A percentile compares a stretch with the other conserved stretches of the same genome.
These are phyloP conservation scores for Brachycybe producta DNA, from an alignment of 2,888 invertebrate species.

Conservation along the genomic window DNA sequence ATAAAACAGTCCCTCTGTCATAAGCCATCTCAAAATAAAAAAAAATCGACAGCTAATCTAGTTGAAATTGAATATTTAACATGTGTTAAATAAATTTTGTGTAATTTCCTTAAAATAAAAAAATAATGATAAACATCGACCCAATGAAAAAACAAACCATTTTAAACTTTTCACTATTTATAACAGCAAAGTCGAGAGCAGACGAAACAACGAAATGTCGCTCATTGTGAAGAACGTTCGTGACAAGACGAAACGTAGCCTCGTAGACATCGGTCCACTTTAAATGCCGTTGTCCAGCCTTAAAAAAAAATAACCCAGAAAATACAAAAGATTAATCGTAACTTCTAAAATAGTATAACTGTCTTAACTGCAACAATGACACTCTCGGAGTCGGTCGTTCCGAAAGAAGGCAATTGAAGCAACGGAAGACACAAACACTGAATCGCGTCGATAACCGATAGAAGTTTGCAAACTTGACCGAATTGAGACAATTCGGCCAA, in stretches of 20 bases:
- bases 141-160: no score
- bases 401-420: neutral
- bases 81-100: no score
- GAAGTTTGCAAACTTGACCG: neutral
- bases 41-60: no score
- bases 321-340: neutral
- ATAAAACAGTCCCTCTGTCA: no score
- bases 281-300: neutral
- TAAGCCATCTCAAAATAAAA: no score
- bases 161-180: no score
- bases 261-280: slow-evolving; percentile 8
- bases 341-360: neutral
- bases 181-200: no score
- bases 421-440: slow-evolving; percentile 9
- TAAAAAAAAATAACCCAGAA: neutral
- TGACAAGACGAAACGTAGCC: neutral
- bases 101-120: no score
- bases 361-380: neutral
- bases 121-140: no score
- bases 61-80: no score
- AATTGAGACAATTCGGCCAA: neutral
- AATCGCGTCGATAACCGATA: neutral
- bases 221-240: slow-evolving; percentile 7
- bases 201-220: slow-evolving; percentile 1
- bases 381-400: neutral